These are phyloP conservation scores for Psittacula echo DNA, from an alignment of 2,797 vertebrate species.

Conservation along the genomic window DNA sequence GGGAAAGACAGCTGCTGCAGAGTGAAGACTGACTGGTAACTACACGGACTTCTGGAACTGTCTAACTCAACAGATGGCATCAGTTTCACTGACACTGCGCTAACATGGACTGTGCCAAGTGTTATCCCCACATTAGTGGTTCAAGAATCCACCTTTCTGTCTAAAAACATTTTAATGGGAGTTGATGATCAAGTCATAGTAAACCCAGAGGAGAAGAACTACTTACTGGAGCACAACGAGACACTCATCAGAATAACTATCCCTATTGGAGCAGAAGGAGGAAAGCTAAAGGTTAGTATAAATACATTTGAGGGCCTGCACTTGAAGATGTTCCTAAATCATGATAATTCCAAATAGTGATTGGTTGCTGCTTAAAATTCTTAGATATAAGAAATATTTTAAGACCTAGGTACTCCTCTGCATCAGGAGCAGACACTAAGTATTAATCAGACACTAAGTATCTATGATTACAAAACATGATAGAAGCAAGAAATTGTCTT, in stretches of 20 bases:
- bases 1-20: not conserved
- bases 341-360: not conserved
- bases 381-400: not conserved
- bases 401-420: not conserved
- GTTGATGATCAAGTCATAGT: conserved; percentile 3
- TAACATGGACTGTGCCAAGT: conserved; percentile 67
- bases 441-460: not conserved
- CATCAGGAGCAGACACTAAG: not conserved
- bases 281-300: conserved; percentile 61
- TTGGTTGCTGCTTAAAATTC: not conserved
- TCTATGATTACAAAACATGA: not conserved
- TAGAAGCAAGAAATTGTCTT: not conserved
- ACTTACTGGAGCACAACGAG: conserved; percentile 34
- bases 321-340: not conserved
- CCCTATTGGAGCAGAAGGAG: conserved; percentile 61
- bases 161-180: conserved; percentile 62
- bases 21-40: not conserved
- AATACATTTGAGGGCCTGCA: not conserved
- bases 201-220: conserved; percentile 35
- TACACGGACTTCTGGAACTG: not conserved
- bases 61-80: conserved; percentile 60
- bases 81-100: conserved; percentile 11
- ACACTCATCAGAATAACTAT: conserved; percentile 61
- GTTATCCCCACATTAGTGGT: conserved; percentile 58
- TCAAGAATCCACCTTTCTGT: conserved; percentile 60